Evolutionary conservation across 2,797 vertebrate species (phyloP).

Genomic region (Numenius phaeopus): DNA sequence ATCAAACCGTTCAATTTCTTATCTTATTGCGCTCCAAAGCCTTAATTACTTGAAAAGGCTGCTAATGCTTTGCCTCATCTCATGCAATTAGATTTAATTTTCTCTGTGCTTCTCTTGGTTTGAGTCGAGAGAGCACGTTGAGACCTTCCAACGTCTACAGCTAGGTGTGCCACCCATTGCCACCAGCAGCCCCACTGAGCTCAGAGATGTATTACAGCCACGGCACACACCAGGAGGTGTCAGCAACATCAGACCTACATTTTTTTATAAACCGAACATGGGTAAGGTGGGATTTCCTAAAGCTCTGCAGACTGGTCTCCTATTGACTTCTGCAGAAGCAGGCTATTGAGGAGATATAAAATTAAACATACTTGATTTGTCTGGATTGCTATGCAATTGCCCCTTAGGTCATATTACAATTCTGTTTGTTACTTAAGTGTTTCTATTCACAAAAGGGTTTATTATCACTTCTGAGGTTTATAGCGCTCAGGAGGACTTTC

Average conservation of each 20-base stretch:
- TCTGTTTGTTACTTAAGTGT: neutral
- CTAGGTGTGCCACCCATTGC: neutral
- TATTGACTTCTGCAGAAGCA: neutral
- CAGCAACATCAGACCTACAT: neutral
- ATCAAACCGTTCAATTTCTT: neutral
- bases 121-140: neutral
- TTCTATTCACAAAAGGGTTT: neutral
- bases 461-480: neutral
- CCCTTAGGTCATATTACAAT: neutral
- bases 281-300: neutral
- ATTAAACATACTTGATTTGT: neutral
- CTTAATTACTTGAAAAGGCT: slow-evolving; percentile 47
- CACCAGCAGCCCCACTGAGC: neutral
- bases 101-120: neutral
- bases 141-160: neutral
- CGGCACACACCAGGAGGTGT: neutral
- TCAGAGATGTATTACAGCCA: neutral
- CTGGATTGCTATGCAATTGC: neutral
- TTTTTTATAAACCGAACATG: neutral
- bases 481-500: neutral
- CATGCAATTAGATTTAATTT: slow-evolving; percentile 33
- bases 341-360: neutral
- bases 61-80: neutral
- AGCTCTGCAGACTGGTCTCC: neutral
- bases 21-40: slow-evolving; percentile 1